Percentiles rank a stretch among this genome's conserved stretches.
Evolutionary conservation across 2,888 invertebrate genomes (phyloP).

Genomic region (Euzetes globulus): DNA sequence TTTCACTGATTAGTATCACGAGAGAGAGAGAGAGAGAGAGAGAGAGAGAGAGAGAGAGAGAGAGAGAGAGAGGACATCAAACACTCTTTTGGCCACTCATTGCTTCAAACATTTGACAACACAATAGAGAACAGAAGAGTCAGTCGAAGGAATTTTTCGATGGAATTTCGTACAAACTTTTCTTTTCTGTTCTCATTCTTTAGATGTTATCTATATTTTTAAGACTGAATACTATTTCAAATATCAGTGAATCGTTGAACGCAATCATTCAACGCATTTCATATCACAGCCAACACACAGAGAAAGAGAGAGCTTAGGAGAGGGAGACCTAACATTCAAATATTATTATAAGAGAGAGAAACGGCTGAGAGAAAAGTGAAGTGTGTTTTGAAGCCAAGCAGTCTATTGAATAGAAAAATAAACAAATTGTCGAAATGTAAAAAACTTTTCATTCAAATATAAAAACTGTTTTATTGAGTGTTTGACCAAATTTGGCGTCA

Average conservation of each 20-base stretch:
- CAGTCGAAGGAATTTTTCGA: constrained; percentile 7
- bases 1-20: background rate
- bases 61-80: constrained; percentile 6
- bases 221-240: constrained; percentile 15
- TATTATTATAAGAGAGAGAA: background rate
- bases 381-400: constrained; percentile 17
- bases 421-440: background rate
- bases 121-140: constrained; percentile 16
- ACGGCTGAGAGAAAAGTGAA: background rate
- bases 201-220: constrained; percentile 25
- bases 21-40: constrained; percentile 8
- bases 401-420: background rate
- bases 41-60: constrained; percentile 13
- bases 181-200: background rate
- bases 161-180: background rate
- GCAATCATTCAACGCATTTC: constrained; percentile 22
- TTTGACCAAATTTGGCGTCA: no score
- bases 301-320: background rate
- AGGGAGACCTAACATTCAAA: background rate
- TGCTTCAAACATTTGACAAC: constrained; percentile 17
- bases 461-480: no score
- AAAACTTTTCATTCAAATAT: background rate
- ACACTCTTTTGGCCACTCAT: constrained; percentile 23
- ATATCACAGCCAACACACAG: background rate
- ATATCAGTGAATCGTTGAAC: constrained; percentile 23